A percentile compares a stretch with the other conserved stretches of the same genome.
Conservation (phyloP, 2,113 vertebrate species). For the Pangasianodon gigas region DNA sequence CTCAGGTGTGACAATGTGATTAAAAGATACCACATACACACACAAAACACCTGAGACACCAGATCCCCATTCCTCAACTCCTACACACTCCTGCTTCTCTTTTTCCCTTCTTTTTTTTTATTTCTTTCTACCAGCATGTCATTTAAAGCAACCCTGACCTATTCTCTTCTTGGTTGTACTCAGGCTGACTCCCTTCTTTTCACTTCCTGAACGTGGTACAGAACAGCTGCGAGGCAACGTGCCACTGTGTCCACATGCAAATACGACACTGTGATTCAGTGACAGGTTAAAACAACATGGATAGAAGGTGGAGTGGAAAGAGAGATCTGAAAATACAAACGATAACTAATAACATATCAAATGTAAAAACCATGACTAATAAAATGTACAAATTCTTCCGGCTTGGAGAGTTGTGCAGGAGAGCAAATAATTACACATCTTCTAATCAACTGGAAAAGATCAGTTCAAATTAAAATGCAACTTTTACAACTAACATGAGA, state of each 20-base stretch:
- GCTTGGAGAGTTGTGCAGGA: background rate
- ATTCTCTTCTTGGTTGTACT: background rate
- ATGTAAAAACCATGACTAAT: background rate
- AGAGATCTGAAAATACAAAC: background rate
- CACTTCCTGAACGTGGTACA: background rate
- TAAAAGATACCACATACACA: background rate
- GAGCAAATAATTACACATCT: background rate
- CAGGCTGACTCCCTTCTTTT: background rate
- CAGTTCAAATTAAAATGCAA: no score
- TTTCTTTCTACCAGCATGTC: background rate
- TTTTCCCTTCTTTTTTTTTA: background rate
- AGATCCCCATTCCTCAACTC: background rate
- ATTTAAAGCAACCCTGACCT: background rate
- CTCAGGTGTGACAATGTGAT: constrained; percentile 18
- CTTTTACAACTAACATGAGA: no score
- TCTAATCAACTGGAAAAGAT: no score
- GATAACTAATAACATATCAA: background rate
- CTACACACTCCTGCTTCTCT: background rate
- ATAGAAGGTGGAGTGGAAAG: background rate
- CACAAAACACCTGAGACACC: background rate
- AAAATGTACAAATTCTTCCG: no score
- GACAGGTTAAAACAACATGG: background rate
- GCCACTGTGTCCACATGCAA: background rate
- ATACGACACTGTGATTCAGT: background rate
- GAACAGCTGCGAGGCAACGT: background rate